Conservation (phyloP, 1,140 invertebrate species). For the Druon quercuslanigerum region DNA sequence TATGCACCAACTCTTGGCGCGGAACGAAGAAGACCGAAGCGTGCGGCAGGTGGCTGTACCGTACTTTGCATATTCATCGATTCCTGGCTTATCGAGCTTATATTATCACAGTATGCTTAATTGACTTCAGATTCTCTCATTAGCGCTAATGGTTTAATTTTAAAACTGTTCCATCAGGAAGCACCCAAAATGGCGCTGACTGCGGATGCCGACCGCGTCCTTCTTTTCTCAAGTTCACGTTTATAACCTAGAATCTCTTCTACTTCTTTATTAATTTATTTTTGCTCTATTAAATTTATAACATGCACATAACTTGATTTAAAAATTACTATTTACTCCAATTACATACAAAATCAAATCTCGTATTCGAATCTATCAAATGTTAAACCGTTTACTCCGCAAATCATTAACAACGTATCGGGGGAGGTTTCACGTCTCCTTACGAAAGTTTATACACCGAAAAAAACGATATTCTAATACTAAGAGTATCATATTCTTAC, state of each 20-base stretch:
- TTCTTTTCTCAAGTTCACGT: slow-evolving; percentile 23
- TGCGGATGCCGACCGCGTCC: slow-evolving; percentile 1
- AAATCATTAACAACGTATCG: too few species aligned
- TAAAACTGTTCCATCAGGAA: slow-evolving; percentile 20
- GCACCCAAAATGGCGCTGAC: background rate
- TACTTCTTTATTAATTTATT: background rate
- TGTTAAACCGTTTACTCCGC: too few species aligned
- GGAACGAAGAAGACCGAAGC: slow-evolving; percentile 43
- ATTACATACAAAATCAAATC: too few species aligned
- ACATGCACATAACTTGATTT: too few species aligned
- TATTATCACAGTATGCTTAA: slow-evolving; percentile 41
- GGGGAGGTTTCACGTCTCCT: too few species aligned
- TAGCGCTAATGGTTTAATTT: slow-evolving; percentile 38
- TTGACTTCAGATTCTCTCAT: slow-evolving; percentile 36
- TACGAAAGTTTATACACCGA: too few species aligned
- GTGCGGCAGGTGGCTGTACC: slow-evolving; percentile 45
- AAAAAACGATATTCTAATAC: too few species aligned
- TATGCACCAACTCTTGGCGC: slow-evolving; percentile 33
- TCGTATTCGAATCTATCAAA: too few species aligned
- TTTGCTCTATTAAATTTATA: too few species aligned
- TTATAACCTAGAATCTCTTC: background rate
- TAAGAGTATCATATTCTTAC: too few species aligned
- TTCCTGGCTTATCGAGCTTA: slow-evolving; percentile 36
- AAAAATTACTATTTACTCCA: too few species aligned
- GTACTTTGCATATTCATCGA: slow-evolving; percentile 46